Evolutionary conservation across 2,888 invertebrate species (phyloP).

Genomic region (Athripsodes cinereus): DNA sequence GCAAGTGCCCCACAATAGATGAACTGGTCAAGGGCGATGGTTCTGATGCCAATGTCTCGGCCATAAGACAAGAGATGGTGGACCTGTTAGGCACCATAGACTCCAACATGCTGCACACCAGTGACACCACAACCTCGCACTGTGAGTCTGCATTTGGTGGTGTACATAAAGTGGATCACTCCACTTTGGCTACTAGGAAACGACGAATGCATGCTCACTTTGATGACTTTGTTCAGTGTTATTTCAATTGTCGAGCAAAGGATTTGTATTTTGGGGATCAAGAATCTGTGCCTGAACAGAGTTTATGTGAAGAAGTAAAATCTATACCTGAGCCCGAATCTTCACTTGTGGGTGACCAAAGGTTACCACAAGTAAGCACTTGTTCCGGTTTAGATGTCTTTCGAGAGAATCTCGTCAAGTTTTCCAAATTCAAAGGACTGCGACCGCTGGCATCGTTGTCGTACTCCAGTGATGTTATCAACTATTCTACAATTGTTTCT

Average conservation of each 20-base stretch:
- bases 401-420: slow-evolving; percentile 78
- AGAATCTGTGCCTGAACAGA: slow-evolving; percentile 30
- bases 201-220: slow-evolving; percentile 79
- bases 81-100: slow-evolving; percentile 51
- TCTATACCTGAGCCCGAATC: background rate
- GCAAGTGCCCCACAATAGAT: slow-evolving; percentile 52
- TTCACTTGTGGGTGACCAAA: slow-evolving; percentile 15
- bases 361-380: slow-evolving; percentile 26
- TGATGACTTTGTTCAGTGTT: slow-evolving; percentile 83
- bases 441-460: slow-evolving; percentile 80
- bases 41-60: slow-evolving; percentile 47
- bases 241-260: slow-evolving; percentile 71
- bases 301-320: slow-evolving; percentile 12
- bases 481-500: slow-evolving; percentile 79
- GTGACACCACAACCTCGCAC: slow-evolving; percentile 23
- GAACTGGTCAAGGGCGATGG: slow-evolving; percentile 46
- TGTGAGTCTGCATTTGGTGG: slow-evolving; percentile 25
- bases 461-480: slow-evolving; percentile 85
- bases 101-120: slow-evolving; percentile 39
- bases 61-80: slow-evolving; percentile 52
- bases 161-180: slow-evolving; percentile 30
- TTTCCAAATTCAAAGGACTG: slow-evolving; percentile 73
- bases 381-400: slow-evolving; percentile 65
- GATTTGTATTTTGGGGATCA: slow-evolving; percentile 57
- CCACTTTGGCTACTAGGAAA: slow-evolving; percentile 61